Evolutionary conservation across 2,888 invertebrate genomes (phyloP).

Genomic region (Anthrax anthrax): DNA sequence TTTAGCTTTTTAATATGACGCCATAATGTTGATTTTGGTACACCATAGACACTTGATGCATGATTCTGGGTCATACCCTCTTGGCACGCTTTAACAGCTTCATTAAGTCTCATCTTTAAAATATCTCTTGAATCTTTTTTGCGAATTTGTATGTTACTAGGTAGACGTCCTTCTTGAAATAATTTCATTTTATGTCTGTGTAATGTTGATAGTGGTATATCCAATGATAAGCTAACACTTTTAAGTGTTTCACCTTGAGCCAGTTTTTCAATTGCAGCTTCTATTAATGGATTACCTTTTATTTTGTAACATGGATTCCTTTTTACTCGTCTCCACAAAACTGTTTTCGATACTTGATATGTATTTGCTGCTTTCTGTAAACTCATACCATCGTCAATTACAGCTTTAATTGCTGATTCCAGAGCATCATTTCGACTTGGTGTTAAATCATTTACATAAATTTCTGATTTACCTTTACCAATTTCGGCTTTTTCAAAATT

Average conservation of each 20-base stretch:
- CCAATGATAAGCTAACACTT: constrained; percentile 28
- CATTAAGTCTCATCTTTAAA: constrained; percentile 25
- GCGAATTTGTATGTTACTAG: constrained; percentile 27
- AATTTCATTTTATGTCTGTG: constrained; percentile 32
- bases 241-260: constrained; percentile 30
- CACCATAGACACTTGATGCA: constrained; percentile 30
- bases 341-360: constrained; percentile 31
- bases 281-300: constrained; percentile 27
- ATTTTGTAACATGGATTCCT: constrained; percentile 28
- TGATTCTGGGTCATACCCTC: constrained; percentile 34
- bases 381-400: constrained; percentile 27
- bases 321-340: constrained; percentile 31
- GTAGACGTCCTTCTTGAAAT: constrained; percentile 27
- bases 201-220: constrained; percentile 34
- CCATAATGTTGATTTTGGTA: constrained; percentile 34
- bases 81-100: constrained; percentile 29
- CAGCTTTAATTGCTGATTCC: constrained; percentile 28
- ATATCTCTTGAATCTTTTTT: constrained; percentile 28
- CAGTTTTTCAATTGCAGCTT: constrained; percentile 27
- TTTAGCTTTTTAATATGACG: constrained; percentile 27
- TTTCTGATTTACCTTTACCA: neutral
- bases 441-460: neutral
- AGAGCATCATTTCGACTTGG: constrained; percentile 18
- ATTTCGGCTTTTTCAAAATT: constrained; percentile 12
- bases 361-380: constrained; percentile 31